Conservation (phyloP, 2,113 vertebrate genomes). For the Todiramphus saurophagus region DNA sequence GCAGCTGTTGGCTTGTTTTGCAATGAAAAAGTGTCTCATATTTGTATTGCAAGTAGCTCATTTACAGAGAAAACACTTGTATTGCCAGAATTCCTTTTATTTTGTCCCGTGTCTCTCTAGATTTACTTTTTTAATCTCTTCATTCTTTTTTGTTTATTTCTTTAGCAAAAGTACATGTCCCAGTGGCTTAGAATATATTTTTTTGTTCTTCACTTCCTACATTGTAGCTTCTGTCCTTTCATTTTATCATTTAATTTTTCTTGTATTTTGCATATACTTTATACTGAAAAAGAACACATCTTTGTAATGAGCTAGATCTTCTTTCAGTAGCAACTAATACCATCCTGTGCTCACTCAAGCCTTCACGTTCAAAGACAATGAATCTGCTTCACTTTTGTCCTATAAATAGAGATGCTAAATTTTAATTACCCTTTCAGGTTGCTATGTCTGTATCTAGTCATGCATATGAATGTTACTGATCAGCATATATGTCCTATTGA, state of each 20-base stretch:
- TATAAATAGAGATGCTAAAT: constrained; percentile 72
- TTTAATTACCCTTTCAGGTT: constrained; percentile 69
- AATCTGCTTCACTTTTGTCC: constrained; percentile 59
- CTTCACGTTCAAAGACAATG: constrained; percentile 64
- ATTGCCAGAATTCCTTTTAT: background rate
- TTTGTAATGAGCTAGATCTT: background rate
- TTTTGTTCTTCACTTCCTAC: constrained; percentile 1
- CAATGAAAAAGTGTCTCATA: background rate
- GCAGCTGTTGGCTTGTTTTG: background rate
- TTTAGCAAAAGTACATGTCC: background rate
- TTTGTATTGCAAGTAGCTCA: background rate
- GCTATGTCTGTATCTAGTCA: constrained; percentile 49
- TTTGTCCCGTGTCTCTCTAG: background rate
- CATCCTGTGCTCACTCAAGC: constrained; percentile 4
- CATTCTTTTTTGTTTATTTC: constrained; percentile 21
- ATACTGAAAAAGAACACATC: background rate
- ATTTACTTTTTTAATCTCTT: background rate
- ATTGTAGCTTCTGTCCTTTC: constrained; percentile 9
- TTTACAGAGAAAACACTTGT: background rate
- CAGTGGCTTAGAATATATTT: background rate
- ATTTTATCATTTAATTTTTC: constrained; percentile 1
- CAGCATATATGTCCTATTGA: constrained; percentile 24
- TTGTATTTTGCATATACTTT: background rate
- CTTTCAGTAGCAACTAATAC: constrained; percentile 35
- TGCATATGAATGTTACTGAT: constrained; percentile 58